phyloP scores from a whole-genome alignment of 1,140 invertebrate species.

The Drosophila serrata region DNA sequence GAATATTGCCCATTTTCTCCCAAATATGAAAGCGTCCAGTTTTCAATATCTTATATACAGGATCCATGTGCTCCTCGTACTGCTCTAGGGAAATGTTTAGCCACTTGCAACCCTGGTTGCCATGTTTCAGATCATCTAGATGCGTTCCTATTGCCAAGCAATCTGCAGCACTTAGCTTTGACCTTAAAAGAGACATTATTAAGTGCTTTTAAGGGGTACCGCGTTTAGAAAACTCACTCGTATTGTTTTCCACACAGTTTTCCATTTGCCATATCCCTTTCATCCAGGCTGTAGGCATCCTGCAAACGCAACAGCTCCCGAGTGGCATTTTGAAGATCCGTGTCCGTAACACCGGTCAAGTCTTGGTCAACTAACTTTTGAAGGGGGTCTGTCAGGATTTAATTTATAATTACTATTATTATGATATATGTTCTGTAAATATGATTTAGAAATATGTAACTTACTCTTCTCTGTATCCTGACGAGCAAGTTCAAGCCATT shows the following conservation, averaged over 20 bases:
- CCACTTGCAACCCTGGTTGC: slow-evolving; percentile 24
- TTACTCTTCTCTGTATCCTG: slow-evolving; percentile 11
- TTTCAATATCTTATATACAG: slow-evolving; percentile 24
- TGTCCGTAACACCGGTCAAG: slow-evolving; percentile 6
- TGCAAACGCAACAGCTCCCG: slow-evolving; percentile 21
- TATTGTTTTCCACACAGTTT: slow-evolving; percentile 29
- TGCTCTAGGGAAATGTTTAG: slow-evolving; percentile 30
- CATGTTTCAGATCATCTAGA: background rate
- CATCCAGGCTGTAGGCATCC: slow-evolving; percentile 20
- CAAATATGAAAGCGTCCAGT: slow-evolving; percentile 27
- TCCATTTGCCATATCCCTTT: slow-evolving; percentile 41
- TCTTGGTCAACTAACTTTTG: slow-evolving; percentile 23
- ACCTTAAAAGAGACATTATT: slow-evolving; percentile 3
- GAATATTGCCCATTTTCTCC: slow-evolving; percentile 11
- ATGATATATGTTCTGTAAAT: too few species aligned
- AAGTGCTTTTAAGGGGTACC: rapidly evolving
- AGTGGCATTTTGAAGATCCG: slow-evolving; percentile 21
- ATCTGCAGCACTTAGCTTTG: slow-evolving; percentile 36
- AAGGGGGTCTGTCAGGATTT: background rate
- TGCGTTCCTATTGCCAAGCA: slow-evolving; percentile 42
- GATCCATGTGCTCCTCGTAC: slow-evolving; percentile 26
- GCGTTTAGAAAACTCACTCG: slow-evolving; percentile 21
- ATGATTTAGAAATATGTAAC: background rate
- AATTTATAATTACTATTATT: background rate
- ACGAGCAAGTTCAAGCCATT: background rate